Evolutionary conservation across 2,113 vertebrate genomes (phyloP).

Genomic region (Brachyhypopomus gauderio): DNA sequence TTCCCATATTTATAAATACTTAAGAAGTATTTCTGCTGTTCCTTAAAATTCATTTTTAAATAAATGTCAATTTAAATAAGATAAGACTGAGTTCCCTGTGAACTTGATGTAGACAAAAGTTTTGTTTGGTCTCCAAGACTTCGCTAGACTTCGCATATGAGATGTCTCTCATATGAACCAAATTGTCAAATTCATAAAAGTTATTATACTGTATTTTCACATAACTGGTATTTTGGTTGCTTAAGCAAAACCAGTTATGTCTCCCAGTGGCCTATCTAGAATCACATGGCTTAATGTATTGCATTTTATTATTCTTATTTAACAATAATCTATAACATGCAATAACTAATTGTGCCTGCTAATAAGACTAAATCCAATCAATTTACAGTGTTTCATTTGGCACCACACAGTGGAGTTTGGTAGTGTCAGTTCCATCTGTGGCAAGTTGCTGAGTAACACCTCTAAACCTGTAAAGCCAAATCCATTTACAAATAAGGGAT

Average conservation of each 20-base stretch:
- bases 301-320: neutral
- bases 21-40: neutral
- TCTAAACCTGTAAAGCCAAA: slow-evolving; percentile 18
- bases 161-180: neutral
- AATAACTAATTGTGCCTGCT: too few relatives aligned
- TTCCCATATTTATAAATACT: slow-evolving; percentile 7
- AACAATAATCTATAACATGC: too few relatives aligned
- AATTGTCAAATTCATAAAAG: neutral
- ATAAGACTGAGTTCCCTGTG: neutral
- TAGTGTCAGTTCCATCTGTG: slow-evolving; percentile 16
- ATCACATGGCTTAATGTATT: neutral
- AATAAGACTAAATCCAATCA: too few relatives aligned
- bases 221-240: neutral
- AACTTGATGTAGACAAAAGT: neutral
- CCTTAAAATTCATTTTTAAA: neutral
- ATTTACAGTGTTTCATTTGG: neutral
- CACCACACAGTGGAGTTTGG: neutral
- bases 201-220: too few relatives aligned
- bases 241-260: neutral
- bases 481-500: slow-evolving; percentile 53
- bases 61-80: neutral
- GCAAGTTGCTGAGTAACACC: neutral
- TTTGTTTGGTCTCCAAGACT: neutral
- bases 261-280: neutral
- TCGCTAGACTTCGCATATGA: too few relatives aligned